A percentile compares a stretch with the other conserved stretches of the same genome.
Conservation (phyloP, 2,888 invertebrate genomes). For the Trilocha varians region DNA sequence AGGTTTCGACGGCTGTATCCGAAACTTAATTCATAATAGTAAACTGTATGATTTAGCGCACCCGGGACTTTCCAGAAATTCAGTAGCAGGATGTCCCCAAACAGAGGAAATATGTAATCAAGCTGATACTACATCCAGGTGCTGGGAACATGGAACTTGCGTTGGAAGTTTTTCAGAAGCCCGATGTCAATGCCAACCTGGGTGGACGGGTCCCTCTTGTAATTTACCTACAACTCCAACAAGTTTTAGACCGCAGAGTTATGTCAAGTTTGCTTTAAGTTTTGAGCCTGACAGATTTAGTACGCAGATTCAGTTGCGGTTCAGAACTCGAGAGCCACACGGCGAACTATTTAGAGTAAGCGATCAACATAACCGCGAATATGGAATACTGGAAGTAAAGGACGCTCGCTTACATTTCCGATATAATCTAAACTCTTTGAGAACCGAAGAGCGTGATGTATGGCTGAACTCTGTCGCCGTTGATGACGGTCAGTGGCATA, state of each 20-base stretch:
- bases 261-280: conserved; percentile 96
- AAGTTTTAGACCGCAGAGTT: conserved; percentile 94
- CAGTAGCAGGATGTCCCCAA: conserved; percentile 92
- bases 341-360: conserved; percentile 95
- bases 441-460: conserved; percentile 92
- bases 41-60: conserved; percentile 95
- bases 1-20: conserved; percentile 96
- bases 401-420: conserved; percentile 92
- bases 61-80: conserved; percentile 90
- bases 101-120: conserved; percentile 94
- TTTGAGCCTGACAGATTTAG: conserved; percentile 94
- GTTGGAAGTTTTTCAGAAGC: conserved; percentile 91
- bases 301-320: conserved; percentile 93
- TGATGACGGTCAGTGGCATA: conserved; percentile 98
- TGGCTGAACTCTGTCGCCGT: conserved; percentile 92
- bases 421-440: conserved; percentile 92
- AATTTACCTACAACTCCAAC: conserved; percentile 89
- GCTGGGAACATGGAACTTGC: conserved; percentile 96
- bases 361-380: conserved; percentile 94
- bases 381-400: conserved; percentile 92
- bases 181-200: conserved; percentile 94
- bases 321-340: conserved; percentile 93
- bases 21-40: conserved; percentile 96
- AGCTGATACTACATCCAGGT: conserved; percentile 87
- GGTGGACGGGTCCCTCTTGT: conserved; percentile 94